These are phyloP conservation scores for Tursiops truncatus DNA, from an alignment of 2,113 vertebrate species.

Conservation along the genomic window DNA sequence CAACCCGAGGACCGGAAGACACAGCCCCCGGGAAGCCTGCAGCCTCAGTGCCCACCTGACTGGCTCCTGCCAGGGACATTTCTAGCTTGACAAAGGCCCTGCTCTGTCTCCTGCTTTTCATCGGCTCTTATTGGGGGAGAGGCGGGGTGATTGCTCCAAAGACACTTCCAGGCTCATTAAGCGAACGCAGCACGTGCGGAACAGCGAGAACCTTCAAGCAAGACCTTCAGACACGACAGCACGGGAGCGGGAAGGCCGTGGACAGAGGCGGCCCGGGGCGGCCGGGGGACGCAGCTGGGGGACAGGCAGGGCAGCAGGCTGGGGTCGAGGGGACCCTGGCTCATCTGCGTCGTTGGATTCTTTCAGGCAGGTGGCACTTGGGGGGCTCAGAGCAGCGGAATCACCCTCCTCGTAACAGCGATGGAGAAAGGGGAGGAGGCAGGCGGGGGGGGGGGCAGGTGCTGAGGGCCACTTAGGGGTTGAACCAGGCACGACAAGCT, in stretches of 20 bases:
- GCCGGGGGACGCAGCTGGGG: neutral
- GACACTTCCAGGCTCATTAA: accelerated
- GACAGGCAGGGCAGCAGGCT: neutral
- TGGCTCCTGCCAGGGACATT: accelerated
- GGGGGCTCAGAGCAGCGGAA: neutral
- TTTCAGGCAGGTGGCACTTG: neutral
- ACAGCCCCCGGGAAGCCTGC: neutral
- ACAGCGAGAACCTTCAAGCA: neutral
- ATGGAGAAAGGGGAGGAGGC: accelerated
- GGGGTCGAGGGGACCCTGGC: too few relatives aligned
- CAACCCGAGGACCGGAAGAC: neutral
- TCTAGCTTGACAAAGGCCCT: neutral
- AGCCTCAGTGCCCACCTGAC: accelerated
- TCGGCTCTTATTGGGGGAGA: accelerated
- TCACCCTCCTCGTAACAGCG: neutral
- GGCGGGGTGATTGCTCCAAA: neutral
- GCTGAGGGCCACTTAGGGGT: neutral
- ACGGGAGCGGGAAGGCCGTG: accelerated
- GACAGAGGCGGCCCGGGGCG: neutral
- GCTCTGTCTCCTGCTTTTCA: neutral
- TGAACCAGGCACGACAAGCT: accelerated
- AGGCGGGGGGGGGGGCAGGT: too few relatives aligned
- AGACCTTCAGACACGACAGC: neutral
- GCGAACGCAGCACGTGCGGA: too few relatives aligned
- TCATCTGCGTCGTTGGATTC: neutral